Evolutionary conservation across 2,113 vertebrate species (phyloP).

Genomic region (Platycercus adscitus): DNA sequence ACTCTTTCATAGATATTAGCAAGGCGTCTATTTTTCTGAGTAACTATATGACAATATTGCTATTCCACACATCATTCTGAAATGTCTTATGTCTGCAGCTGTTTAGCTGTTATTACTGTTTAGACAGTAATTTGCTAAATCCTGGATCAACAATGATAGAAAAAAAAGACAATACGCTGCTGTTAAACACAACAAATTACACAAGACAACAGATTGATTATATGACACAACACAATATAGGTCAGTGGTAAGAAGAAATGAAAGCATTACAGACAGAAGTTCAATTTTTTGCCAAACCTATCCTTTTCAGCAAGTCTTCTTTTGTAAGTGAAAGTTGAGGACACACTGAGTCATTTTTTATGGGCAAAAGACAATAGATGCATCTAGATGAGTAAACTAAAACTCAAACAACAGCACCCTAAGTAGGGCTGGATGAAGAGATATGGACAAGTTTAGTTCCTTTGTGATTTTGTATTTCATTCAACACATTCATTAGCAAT

Average conservation of each 20-base stretch:
- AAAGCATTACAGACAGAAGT: background rate
- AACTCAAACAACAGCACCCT: background rate
- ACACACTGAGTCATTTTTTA: background rate
- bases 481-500: background rate
- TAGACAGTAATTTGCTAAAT: background rate
- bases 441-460: background rate
- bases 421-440: background rate
- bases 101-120: background rate
- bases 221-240: background rate
- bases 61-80: background rate
- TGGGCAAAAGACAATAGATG: background rate
- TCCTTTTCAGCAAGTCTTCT: background rate
- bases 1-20: background rate
- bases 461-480: background rate
- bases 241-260: background rate
- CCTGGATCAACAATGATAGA: background rate
- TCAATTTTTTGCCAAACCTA: background rate
- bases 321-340: background rate
- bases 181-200: background rate
- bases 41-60: background rate
- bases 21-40: background rate
- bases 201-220: background rate
- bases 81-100: background rate
- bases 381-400: background rate
- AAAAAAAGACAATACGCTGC: background rate